Percentiles rank a stretch among this genome's conserved stretches.
phyloP scores from a whole-genome alignment of 92 coral and sea anemone species.

The Epizoanthus ramosus region DNA sequence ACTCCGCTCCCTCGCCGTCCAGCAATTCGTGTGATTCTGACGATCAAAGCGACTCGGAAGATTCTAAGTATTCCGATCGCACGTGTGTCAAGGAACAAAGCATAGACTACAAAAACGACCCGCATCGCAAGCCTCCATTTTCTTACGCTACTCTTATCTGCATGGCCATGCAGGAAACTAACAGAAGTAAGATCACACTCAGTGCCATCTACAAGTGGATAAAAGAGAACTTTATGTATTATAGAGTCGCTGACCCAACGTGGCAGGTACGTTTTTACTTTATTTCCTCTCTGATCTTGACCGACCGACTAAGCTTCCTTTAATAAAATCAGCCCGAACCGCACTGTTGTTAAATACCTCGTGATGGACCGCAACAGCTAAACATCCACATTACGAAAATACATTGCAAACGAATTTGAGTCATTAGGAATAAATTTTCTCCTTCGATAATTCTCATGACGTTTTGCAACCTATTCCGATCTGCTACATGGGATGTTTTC shows the following conservation, averaged over 20 bases:
- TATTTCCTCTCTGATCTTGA: constrained; percentile 10
- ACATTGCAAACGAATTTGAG: background rate
- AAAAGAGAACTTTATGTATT: constrained; percentile 93
- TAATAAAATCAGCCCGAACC: background rate
- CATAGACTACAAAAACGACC: constrained; percentile 88
- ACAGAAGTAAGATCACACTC: constrained; percentile 91
- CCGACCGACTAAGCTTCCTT: background rate
- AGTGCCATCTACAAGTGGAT: constrained; percentile 99
- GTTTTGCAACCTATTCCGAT: background rate
- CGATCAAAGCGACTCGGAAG: constrained; percentile 80
- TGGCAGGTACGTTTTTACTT: constrained; percentile 82
- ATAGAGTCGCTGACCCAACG: constrained; percentile 93
- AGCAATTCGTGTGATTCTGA: constrained; percentile 78
- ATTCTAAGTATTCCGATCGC: constrained; percentile 71
- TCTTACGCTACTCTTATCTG: constrained; percentile 97
- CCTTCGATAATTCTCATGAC: constrained; percentile 31
- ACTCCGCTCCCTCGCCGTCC: constrained; percentile 62
- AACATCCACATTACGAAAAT: constrained; percentile 19
- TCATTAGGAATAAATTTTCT: constrained; percentile 36
- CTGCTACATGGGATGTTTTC: background rate
- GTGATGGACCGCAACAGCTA: constrained; percentile 12
- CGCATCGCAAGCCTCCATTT: constrained; percentile 93
- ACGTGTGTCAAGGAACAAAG: constrained; percentile 64
- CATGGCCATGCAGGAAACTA: constrained; percentile 99
- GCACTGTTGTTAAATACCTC: background rate